A percentile compares a stretch with the other conserved stretches of the same genome.
Evolutionary conservation across 2,888 invertebrate species (phyloP).

Genomic region (Falcaria lacertinaria): DNA sequence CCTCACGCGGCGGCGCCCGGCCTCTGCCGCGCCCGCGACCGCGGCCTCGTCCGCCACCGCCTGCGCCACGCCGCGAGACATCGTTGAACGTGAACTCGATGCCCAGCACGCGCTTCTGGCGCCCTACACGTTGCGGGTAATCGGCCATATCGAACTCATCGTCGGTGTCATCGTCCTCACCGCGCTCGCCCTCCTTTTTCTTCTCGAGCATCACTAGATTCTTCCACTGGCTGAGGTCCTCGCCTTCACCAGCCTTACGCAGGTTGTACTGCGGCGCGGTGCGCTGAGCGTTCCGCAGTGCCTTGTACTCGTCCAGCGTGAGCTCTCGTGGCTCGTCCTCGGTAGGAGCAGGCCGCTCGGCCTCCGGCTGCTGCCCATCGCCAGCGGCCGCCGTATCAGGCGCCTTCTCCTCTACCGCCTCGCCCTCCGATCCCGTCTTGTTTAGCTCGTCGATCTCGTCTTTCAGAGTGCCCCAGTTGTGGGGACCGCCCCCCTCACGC

Average conservation of each 20-base stretch:
- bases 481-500: constrained; percentile 95
- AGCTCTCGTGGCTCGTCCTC: constrained; percentile 92
- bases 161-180: constrained; percentile 83
- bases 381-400: constrained; percentile 58
- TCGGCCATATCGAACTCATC: constrained; percentile 88
- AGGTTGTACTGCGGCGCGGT: constrained; percentile 93
- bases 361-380: constrained; percentile 61
- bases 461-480: constrained; percentile 97
- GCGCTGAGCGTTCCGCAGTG: constrained; percentile 87
- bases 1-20: constrained; percentile 53
- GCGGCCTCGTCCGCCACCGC: constrained; percentile 82
- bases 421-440: constrained; percentile 72
- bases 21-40: constrained; percentile 71
- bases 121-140: constrained; percentile 91
- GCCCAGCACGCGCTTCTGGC: constrained; percentile 91
- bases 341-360: constrained; percentile 69
- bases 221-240: constrained; percentile 95
- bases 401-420: constrained; percentile 76
- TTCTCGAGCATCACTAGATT: constrained; percentile 91
- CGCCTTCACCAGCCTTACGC: constrained; percentile 96
- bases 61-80: constrained; percentile 85
- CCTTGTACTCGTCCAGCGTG: constrained; percentile 97
- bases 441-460: constrained; percentile 87
- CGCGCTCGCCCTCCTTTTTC: constrained; percentile 84
- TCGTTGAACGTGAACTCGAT: constrained; percentile 94